A percentile compares a stretch with the other conserved stretches of the same genome.
These are phyloP conservation scores for Bibio marci DNA, from an alignment of 2,888 invertebrate genomes.

Conservation along the genomic window DNA sequence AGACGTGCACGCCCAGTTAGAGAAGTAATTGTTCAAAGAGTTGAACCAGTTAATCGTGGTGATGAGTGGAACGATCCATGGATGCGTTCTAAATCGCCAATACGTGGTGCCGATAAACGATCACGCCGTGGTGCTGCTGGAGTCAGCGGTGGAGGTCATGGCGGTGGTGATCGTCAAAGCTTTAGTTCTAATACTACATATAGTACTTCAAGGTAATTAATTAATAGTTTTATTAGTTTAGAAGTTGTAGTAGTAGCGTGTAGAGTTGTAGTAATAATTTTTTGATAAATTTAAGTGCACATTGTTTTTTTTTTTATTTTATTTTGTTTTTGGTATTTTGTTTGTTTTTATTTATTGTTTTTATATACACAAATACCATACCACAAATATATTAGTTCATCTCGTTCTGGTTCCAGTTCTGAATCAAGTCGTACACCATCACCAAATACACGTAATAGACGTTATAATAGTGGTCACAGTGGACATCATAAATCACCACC, in stretches of 20 bases:
- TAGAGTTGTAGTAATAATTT: slow-evolving; percentile 1
- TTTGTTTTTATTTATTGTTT: neutral
- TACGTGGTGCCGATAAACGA: slow-evolving; percentile 31
- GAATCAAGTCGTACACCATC: slow-evolving; percentile 25
- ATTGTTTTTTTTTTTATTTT: neutral
- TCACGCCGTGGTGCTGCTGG: slow-evolving; percentile 9
- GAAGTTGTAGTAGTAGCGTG: no score
- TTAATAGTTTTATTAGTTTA: no score
- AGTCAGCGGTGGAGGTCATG: slow-evolving; percentile 9
- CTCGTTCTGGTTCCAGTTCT: slow-evolving; percentile 43
- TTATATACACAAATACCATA: slow-evolving; percentile 10
- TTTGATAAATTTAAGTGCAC: neutral
- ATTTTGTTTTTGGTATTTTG: neutral
- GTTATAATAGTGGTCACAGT: slow-evolving; percentile 17
- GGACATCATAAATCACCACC: slow-evolving; percentile 13
- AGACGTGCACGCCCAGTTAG: slow-evolving; percentile 44
- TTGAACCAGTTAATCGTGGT: slow-evolving; percentile 35
- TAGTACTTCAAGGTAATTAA: slow-evolving; percentile 19
- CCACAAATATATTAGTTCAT: slow-evolving; percentile 35
- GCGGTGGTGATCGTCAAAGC: slow-evolving; percentile 19
- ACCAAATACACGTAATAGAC: slow-evolving; percentile 20
- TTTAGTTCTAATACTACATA: slow-evolving; percentile 14
- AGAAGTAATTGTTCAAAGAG: slow-evolving; percentile 63
- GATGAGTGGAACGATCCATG: slow-evolving; percentile 96
- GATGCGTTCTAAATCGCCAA: slow-evolving; percentile 60